Base-by-base conservation (phyloP, 2,797 vertebrate genomes). In the Spinibarbus caldwelli region DNA sequence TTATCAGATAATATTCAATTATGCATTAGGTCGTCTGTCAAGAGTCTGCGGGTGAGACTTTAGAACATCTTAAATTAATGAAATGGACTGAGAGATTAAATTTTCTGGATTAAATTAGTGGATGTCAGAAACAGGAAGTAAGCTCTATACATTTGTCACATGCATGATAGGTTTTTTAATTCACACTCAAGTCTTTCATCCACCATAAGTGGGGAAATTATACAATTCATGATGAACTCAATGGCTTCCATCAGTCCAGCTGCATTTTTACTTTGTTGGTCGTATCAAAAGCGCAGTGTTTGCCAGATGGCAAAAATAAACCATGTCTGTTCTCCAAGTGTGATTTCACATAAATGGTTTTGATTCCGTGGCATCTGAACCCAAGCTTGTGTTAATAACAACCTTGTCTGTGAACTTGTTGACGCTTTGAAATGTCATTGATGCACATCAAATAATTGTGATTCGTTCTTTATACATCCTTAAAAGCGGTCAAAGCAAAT, bases 231-330 rank as follows among this genome's bases (percentile, higher is more conserved):
- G 19, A 80, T 83, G 75, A 85, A 67, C 84, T 83, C 76, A 19
- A 31, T 52, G 59, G 59, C 54, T 85, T 82, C 59, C 36, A 79
- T 83, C 49, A 77, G 59, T 45, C 52, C 66, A 14, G 41, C 34
- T 83, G 68, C 76, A 80, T 83, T 75, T 78, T 70, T 75, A 64
- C 81, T 83, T 83, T 79, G 80, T 38, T 84, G 76, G 85, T 66
- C n/a, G 45, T 75, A 64, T 85, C 71, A 73, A 82, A 76, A 49
- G 54, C 19, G n/a, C 49, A 52, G 54, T 62, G 59, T 83, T 76
- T 83, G 26, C 80, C 86, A 87, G 71, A 87, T 87, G 82, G 83
- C 62, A 85, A 70, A 70, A 66, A 49, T 68, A 84, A 81, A 49
- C 52, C 26, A 29, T 38, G 45, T 71, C 84, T 41, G 78, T 54